Base-by-base conservation (phyloP, 2,113 vertebrate species). In the Brienomyrus longianalis region DNA sequence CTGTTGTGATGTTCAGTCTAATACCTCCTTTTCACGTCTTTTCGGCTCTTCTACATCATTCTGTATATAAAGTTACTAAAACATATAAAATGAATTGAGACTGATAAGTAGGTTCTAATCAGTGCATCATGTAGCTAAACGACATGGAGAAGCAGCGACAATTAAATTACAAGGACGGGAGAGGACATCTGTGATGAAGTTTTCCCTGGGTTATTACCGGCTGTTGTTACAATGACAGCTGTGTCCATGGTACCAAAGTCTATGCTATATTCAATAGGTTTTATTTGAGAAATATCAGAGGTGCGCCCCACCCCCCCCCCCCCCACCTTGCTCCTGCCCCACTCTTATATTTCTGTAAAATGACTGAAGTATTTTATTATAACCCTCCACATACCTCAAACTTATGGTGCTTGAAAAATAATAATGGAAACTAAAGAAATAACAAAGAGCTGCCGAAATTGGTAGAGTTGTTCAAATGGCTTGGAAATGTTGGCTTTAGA, bases 341-440 rank as follows among this genome's bases (percentile, higher is more conserved):
- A 17, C 35, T 84, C 17, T 89, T 47, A 59, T 70, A 47, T 84
- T 89, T 87, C 59, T 74, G 35, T 45, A 70, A 90, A 86, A 85
- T 86, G 43, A 66, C 89, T 47, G 54, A 90, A 86, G 84, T 74
- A 74, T 85, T 90, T 86, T 52, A 87, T 90, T 86, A 85, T 90
- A 62, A 45, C 70, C 85, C 66, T 39, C 50, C 85, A 77, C 48
- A 87, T 87, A 23, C 85, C 39, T 59, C 80, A 54, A 51, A 87
- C 85, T 80, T 86, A 59, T 86, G 83, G 83, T 77, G 84, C 89
- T 90, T 86, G 59, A 87, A 43, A 89, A 70, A 86, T 87, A 80
- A 84, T 89, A 89, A 90, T 87, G 54, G 89, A 90, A 87, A 87
- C 85, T 54, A 77, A 87, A 88, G 84, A 90, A 48, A 80, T 90